A percentile compares a stretch with the other conserved stretches of the same genome.
These are phyloP conservation scores for Hiodon alosoides DNA, from an alignment of 2,113 vertebrate genomes.

Conservation along the genomic window DNA sequence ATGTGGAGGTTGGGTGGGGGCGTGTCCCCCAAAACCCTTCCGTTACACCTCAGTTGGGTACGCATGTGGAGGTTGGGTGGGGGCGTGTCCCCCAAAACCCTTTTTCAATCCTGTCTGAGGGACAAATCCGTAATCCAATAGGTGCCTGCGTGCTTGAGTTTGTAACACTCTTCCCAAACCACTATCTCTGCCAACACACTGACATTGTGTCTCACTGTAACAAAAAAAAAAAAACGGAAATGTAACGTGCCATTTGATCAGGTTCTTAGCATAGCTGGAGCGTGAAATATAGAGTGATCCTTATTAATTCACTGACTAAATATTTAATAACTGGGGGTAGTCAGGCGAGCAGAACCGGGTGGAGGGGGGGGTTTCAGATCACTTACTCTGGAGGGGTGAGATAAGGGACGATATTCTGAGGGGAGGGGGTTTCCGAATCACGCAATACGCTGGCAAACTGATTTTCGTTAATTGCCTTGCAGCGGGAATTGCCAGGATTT, in stretches of 20 bases:
- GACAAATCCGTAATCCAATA: too few species aligned
- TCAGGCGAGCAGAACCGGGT: neutral
- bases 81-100: too few species aligned
- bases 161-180: too few species aligned
- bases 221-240: neutral
- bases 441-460: constrained; percentile 5
- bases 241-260: constrained; percentile 11
- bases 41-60: too few species aligned
- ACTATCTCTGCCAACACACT: too few species aligned
- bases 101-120: too few species aligned
- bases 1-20: too few species aligned
- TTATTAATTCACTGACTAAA: constrained; percentile 26
- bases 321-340: constrained; percentile 16
- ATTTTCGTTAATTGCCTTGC: neutral
- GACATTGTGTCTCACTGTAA: neutral
- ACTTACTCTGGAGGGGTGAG: constrained; percentile 2
- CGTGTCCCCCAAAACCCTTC: too few species aligned
- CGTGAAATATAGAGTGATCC: constrained; percentile 22
- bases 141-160: too few species aligned
- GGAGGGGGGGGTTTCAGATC: neutral
- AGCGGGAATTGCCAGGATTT: neutral
- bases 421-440: neutral
- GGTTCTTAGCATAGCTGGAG: constrained; percentile 21
- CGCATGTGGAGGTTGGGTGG: too few species aligned
- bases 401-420: neutral